phyloP scores from a whole-genome alignment of 2,888 invertebrate species.

The Cerastis rubricosa region DNA sequence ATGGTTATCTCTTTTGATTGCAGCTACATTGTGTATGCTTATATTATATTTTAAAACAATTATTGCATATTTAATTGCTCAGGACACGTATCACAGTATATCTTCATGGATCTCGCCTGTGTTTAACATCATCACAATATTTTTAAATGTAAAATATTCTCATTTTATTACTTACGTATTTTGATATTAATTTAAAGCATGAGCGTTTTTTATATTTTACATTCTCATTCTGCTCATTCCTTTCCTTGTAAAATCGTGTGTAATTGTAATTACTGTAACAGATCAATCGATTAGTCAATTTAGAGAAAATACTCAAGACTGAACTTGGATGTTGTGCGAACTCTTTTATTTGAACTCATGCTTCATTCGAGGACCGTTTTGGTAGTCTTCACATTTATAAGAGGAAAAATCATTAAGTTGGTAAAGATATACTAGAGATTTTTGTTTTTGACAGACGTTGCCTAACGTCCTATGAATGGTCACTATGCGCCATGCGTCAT shows the following conservation, averaged over 20 bases:
- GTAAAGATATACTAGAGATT: not conserved
- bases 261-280: constrained; percentile 67
- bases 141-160: not conserved
- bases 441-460: not conserved
- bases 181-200: constrained; percentile 31
- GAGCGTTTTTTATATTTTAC: constrained; percentile 5
- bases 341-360: constrained; percentile 53
- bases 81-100: not conserved
- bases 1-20: not conserved
- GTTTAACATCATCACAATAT: constrained; percentile 23
- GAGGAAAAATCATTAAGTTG: not conserved
- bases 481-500: not conserved
- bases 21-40: constrained; percentile 17
- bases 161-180: not conserved
- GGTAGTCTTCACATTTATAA: not conserved
- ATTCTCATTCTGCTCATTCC: constrained; percentile 20
- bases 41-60: constrained; percentile 12
- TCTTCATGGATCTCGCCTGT: constrained; percentile 13
- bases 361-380: constrained; percentile 45
- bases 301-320: constrained; percentile 87
- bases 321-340: constrained; percentile 81
- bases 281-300: constrained; percentile 86
- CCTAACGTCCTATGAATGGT: not conserved
- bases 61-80: constrained; percentile 2
- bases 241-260: constrained; percentile 38